phyloP scores from a whole-genome alignment of 2,113 vertebrate species.

The Lagopus leucura region DNA sequence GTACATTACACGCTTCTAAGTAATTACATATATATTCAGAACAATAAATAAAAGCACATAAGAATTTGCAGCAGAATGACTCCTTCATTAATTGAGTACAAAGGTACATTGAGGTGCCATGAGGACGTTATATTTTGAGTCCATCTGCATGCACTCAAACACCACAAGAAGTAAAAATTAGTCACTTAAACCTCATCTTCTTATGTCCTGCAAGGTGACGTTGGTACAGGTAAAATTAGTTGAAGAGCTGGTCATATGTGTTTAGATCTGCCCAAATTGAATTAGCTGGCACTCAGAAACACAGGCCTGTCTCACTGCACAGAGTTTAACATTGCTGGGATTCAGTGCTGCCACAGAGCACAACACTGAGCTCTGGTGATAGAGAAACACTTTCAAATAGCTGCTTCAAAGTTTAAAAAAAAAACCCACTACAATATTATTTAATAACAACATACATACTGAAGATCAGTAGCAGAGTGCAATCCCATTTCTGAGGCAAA shows the following conservation, averaged over 20 bases:
- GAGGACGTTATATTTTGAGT: not conserved
- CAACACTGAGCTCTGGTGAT: accelerated
- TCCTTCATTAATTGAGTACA: not conserved
- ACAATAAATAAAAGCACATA: not conserved
- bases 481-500: not conserved
- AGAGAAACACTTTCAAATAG: not conserved
- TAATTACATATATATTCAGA: not conserved
- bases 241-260: not conserved
- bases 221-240: not conserved
- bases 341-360: not conserved
- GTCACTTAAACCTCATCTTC: not conserved
- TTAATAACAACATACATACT: accelerated
- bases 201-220: not conserved
- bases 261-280: not conserved
- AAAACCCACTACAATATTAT: not conserved
- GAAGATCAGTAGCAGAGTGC: not conserved
- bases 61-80: not conserved
- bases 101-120: not conserved
- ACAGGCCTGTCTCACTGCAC: not conserved
- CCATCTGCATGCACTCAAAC: not conserved
- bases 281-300: accelerated
- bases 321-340: too few species aligned
- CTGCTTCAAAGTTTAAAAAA: not conserved
- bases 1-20: not conserved
- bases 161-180: not conserved